A percentile compares a stretch with the other conserved stretches of the same genome.
These are phyloP conservation scores for Bos javanicus DNA, from an alignment of 2,113 vertebrate genomes.

Conservation along the genomic window DNA sequence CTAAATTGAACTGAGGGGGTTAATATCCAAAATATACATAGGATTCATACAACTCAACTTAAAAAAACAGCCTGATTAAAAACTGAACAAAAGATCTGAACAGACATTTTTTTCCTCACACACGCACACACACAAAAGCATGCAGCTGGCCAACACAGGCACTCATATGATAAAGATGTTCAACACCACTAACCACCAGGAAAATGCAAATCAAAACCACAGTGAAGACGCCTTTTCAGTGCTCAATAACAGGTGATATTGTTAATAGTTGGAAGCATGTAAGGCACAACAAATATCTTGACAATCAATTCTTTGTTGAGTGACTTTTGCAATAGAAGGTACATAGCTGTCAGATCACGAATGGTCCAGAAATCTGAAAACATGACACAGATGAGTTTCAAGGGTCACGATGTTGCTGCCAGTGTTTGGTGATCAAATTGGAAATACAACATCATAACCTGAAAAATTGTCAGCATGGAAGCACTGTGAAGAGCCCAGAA, in stretches of 20 bases:
- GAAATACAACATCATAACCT: neutral
- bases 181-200: neutral
- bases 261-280: too few relatives aligned
- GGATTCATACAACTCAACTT: neutral
- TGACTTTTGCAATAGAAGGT: neutral
- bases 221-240: neutral
- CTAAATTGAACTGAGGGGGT: neutral
- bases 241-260: neutral
- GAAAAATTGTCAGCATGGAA: neutral
- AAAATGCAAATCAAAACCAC: neutral
- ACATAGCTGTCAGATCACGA: neutral
- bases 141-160: neutral
- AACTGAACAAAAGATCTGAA: neutral
- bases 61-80: neutral
- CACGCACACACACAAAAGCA: neutral
- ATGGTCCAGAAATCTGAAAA: neutral
- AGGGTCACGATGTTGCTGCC: neutral
- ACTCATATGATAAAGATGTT: neutral
- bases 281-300: neutral
- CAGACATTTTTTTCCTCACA: neutral
- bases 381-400: neutral
- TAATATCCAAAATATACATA: neutral
- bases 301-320: neutral
- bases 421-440: neutral
- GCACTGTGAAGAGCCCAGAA: neutral